phyloP scores from a whole-genome alignment of 2,888 invertebrate genomes.

The Tuberolachnus salignus region DNA sequence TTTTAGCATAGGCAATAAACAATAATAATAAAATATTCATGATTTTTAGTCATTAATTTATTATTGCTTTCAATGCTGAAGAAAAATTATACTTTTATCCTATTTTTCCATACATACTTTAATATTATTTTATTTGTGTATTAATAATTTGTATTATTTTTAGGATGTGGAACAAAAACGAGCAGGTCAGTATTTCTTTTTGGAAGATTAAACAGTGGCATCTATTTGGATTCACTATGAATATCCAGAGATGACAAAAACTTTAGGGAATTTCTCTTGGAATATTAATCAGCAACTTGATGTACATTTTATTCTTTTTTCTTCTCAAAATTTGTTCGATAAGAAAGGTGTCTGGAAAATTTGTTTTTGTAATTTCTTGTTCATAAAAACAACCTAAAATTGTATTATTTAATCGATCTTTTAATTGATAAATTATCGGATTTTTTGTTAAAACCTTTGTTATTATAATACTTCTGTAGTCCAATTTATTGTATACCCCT shows the following conservation, averaged over 20 bases:
- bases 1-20: neutral
- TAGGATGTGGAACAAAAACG: slow-evolving; percentile 96
- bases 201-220: slow-evolving; percentile 91
- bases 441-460: slow-evolving; percentile 57
- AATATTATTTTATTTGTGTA: neutral
- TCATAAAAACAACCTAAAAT: neutral
- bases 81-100: neutral
- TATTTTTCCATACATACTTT: slow-evolving; percentile 1
- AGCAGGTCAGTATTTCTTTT: slow-evolving; percentile 97
- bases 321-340: neutral
- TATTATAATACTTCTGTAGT: slow-evolving; percentile 60
- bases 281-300: slow-evolving; percentile 69
- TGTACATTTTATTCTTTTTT: too few species aligned
- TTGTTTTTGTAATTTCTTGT: neutral
- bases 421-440: neutral
- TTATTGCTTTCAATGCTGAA: too few species aligned
- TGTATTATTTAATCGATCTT: neutral
- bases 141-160: slow-evolving; percentile 61
- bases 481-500: slow-evolving; percentile 59
- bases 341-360: neutral
- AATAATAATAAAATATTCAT: too few species aligned
- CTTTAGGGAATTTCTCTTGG: slow-evolving; percentile 79
- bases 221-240: slow-evolving; percentile 84
- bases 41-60: too few species aligned
- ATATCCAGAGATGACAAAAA: slow-evolving; percentile 91